phyloP scores from a whole-genome alignment of 2,888 invertebrate species.

The Eupithecia tripunctaria region DNA sequence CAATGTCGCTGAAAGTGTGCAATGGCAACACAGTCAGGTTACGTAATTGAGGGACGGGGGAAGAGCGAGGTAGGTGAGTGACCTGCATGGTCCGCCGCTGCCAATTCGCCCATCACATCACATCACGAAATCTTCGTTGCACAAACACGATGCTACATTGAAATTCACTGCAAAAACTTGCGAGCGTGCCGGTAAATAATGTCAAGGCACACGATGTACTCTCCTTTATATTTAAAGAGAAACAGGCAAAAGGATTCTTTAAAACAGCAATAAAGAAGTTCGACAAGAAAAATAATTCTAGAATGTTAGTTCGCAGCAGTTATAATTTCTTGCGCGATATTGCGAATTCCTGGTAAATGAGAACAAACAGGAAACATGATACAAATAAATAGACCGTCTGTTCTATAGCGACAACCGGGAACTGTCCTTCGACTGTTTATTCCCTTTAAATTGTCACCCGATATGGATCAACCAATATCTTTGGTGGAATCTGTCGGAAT shows the following conservation, averaged over 20 bases:
- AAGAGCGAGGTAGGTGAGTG: constrained; percentile 68
- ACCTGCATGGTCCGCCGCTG: constrained; percentile 78
- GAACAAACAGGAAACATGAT: constrained; percentile 59
- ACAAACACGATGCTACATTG: constrained; percentile 63
- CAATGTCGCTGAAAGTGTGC: constrained; percentile 70
- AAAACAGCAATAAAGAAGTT: not conserved
- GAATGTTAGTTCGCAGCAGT: constrained; percentile 7
- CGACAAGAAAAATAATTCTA: not conserved
- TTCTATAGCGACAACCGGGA: constrained; percentile 62
- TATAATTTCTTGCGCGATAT: constrained; percentile 20
- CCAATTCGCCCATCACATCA: constrained; percentile 81
- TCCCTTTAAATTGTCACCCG: constrained; percentile 50
- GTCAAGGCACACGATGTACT: constrained; percentile 54
- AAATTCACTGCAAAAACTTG: constrained; percentile 56
- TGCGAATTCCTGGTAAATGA: constrained; percentile 50
- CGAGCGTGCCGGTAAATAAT: constrained; percentile 56
- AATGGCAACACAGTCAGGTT: constrained; percentile 63
- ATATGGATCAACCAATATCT: constrained; percentile 58
- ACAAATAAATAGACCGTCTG: constrained; percentile 46
- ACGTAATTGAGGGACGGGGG: constrained; percentile 68
- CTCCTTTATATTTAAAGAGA: constrained; percentile 22
- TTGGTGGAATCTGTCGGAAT: constrained; percentile 59
- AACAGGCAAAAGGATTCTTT: constrained; percentile 16
- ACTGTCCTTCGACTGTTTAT: constrained; percentile 55
- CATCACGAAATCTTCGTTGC: constrained; percentile 78